Conservation (phyloP, 2,888 invertebrate species). For the Odontomyia ornata region DNA sequence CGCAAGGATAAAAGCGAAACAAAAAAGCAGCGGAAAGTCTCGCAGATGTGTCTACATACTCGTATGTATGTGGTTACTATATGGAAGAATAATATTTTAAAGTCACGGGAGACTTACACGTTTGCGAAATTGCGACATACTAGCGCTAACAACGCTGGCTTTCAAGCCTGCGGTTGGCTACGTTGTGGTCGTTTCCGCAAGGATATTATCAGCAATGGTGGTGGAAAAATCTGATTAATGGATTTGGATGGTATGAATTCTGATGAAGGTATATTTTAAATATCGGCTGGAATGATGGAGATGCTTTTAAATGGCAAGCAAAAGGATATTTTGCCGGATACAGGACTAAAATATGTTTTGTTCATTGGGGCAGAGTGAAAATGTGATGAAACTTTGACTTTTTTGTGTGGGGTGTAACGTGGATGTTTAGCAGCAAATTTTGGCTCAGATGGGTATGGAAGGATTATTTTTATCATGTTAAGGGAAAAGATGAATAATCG, state of each 20-base stretch:
- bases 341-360: too few species aligned
- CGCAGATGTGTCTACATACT: background rate
- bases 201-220: constrained; percentile 10
- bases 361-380: too few species aligned
- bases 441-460: too few species aligned
- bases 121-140: constrained; percentile 10
- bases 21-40: too few species aligned
- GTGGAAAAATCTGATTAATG: constrained; percentile 23
- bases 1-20: too few species aligned
- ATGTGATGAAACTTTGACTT: too few species aligned
- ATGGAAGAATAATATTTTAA: constrained; percentile 17
- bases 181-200: background rate
- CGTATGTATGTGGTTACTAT: background rate
- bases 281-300: background rate
- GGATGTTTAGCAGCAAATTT: too few species aligned
- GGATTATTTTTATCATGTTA: too few species aligned
- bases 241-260: background rate
- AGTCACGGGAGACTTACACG: constrained; percentile 16
- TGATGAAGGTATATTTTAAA: background rate
- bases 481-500: too few species aligned
- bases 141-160: background rate
- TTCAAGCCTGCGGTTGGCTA: background rate
- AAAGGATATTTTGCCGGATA: too few species aligned
- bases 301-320: too few species aligned
- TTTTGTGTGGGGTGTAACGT: too few species aligned